Percentiles rank a stretch among this genome's conserved stretches.
Conservation (phyloP, 1,140 invertebrate genomes). For the Pantala flavescens region DNA sequence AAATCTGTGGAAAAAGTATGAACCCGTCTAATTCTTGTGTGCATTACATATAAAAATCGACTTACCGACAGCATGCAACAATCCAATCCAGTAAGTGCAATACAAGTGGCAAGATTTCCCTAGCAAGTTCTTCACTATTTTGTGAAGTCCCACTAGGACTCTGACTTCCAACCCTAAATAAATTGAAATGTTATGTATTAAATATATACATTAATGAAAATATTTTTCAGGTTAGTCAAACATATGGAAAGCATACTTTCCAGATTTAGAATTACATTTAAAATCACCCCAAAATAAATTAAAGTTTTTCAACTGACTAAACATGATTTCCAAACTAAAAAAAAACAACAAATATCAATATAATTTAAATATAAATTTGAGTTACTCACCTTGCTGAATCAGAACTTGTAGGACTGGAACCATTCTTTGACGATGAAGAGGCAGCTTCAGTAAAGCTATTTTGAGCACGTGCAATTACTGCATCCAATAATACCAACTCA, state of each 20-base stretch:
- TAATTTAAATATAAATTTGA: no score
- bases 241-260: no score
- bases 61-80: constrained; percentile 33
- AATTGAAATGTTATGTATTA: neutral
- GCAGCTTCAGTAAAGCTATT: neutral
- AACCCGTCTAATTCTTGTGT: no score
- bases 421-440: neutral
- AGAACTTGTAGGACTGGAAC: neutral
- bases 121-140: constrained; percentile 31
- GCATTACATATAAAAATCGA: no score
- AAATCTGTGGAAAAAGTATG: no score
- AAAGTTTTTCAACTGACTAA: no score
- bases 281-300: no score
- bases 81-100: constrained; percentile 49
- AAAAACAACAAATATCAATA: no score
- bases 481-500: constrained; percentile 53
- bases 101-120: constrained; percentile 50
- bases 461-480: constrained; percentile 57
- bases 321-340: no score
- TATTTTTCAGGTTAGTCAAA: no score
- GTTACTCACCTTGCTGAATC: neutral
- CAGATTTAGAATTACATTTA: no score
- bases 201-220: no score
- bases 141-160: neutral
- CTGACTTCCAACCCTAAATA: neutral